These are phyloP conservation scores for Dryobota labecula DNA, from an alignment of 2,888 invertebrate species.

Conservation along the genomic window DNA sequence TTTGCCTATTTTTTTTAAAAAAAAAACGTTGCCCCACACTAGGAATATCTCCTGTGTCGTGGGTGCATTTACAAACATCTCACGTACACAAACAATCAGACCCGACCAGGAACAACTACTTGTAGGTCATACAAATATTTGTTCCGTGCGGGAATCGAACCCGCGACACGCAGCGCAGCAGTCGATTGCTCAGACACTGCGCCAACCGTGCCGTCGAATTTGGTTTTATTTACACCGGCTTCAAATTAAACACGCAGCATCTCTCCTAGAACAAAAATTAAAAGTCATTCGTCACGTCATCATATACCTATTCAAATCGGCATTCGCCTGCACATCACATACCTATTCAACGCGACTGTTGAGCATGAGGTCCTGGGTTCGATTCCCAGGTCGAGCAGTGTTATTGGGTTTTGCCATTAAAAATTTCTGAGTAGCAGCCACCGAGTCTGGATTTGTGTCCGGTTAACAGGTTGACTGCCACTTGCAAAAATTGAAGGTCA, in stretches of 20 bases:
- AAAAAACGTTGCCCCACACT: background rate
- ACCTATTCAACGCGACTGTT: background rate
- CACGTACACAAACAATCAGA: too few relatives aligned
- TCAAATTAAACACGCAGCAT: slow-evolving; percentile 8
- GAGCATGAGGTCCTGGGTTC: background rate
- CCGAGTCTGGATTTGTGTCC: background rate
- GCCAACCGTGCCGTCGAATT: slow-evolving; percentile 1
- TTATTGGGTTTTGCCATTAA: slow-evolving; percentile 3
- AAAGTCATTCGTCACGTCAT: slow-evolving; percentile 1
- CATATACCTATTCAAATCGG: slow-evolving; percentile 1
- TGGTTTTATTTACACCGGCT: slow-evolving; percentile 12
- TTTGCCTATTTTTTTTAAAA: background rate
- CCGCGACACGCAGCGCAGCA: slow-evolving; percentile 7
- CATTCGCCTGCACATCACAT: background rate
- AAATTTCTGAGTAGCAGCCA: background rate
- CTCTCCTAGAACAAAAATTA: slow-evolving; percentile 12
- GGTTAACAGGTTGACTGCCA: too few relatives aligned
- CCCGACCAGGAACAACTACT: background rate
- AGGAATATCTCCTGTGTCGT: background rate
- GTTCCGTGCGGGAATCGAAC: slow-evolving; percentile 3
- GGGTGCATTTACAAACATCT: background rate
- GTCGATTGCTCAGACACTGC: slow-evolving; percentile 7
- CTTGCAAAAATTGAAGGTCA: too few relatives aligned
- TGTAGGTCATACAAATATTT: slow-evolving; percentile 5
- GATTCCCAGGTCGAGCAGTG: background rate